phyloP scores from a whole-genome alignment of 2,797 vertebrate species.

The Sarcoramphus papa region DNA sequence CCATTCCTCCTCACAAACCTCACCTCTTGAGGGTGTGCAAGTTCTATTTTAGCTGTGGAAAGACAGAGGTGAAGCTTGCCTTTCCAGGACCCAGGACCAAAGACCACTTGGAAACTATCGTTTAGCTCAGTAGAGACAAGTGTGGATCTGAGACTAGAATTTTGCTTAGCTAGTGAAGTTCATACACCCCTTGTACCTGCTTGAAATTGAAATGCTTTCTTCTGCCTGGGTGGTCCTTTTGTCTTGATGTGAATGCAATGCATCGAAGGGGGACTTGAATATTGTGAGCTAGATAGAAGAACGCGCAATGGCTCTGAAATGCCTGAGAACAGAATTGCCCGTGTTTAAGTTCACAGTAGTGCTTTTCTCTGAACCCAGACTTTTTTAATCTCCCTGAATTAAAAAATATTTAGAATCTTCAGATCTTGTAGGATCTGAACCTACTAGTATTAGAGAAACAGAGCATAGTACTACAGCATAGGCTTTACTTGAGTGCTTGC shows the following conservation, averaged over 20 bases:
- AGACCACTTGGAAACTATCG: accelerated
- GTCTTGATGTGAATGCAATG: background rate
- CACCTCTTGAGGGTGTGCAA: background rate
- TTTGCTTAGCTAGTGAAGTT: background rate
- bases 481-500: background rate
- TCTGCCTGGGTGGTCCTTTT: background rate
- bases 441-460: too few species aligned
- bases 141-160: background rate
- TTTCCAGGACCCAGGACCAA: background rate
- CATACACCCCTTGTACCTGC: background rate
- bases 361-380: background rate
- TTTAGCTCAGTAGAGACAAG: background rate
- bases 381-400: background rate
- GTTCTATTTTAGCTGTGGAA: background rate
- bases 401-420: background rate
- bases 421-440: background rate
- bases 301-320: background rate
- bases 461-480: too few species aligned
- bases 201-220: background rate
- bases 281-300: background rate
- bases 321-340: background rate
- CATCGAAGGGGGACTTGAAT: background rate
- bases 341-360: background rate
- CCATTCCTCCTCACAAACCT: background rate
- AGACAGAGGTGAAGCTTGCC: background rate